These are phyloP conservation scores for Dendrocincla fuliginosa DNA, from an alignment of 2,797 vertebrate species.

Conservation along the genomic window DNA sequence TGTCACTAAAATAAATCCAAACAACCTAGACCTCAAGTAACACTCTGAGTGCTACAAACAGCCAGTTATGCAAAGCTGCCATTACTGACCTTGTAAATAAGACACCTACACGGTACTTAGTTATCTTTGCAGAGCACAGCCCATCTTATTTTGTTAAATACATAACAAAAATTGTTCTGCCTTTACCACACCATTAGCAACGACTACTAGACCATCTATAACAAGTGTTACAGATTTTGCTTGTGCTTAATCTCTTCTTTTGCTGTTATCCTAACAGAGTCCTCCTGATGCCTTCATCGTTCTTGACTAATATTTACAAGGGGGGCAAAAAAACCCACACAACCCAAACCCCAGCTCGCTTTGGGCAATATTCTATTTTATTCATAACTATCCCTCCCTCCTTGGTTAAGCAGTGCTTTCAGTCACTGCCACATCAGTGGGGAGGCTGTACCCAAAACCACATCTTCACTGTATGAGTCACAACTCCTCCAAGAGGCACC, in stretches of 20 bases:
- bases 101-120: not conserved
- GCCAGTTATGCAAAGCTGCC: not conserved
- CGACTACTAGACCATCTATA: not conserved
- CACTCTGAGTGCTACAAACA: not conserved
- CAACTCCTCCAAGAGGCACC: not conserved
- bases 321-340: rapidly evolving
- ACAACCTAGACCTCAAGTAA: not conserved
- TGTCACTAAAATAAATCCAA: not conserved
- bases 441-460: not conserved
- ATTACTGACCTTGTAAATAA: not conserved
- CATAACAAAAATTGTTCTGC: not conserved
- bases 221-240: not conserved
- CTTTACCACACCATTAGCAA: not conserved
- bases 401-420: not conserved
- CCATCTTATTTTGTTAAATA: not conserved
- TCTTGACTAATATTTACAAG: not conserved
- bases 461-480: not conserved
- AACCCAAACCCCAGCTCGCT: rapidly evolving
- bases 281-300: not conserved
- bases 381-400: not conserved
- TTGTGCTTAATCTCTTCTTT: not conserved
- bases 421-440: not conserved
- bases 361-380: not conserved
- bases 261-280: not conserved
- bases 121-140: not conserved